Percentiles rank a stretch among this genome's conserved stretches.
These are phyloP conservation scores for Malurus melanocephalus DNA, from an alignment of 2,113 vertebrate species.

Conservation along the genomic window DNA sequence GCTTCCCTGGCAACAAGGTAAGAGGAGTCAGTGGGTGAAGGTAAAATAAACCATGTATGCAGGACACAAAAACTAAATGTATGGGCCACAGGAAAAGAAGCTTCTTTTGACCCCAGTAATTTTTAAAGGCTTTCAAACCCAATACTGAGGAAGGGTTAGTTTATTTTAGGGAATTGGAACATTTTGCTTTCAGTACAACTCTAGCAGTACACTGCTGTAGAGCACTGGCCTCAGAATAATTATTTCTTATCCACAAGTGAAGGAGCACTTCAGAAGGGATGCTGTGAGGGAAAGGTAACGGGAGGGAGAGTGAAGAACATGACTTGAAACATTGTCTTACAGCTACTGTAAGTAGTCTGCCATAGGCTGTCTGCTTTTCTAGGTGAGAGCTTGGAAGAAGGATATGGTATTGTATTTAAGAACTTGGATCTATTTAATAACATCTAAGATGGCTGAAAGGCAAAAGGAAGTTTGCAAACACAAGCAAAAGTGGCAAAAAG, in stretches of 20 bases:
- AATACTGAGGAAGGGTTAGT: neutral
- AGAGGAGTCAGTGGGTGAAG: neutral
- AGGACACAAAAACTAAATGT: neutral
- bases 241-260: neutral
- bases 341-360: neutral
- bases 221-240: neutral
- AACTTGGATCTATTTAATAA: neutral
- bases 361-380: neutral
- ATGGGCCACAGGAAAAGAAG: neutral
- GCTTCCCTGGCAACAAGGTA: neutral
- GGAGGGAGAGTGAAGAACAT: neutral
- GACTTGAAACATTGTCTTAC: neutral
- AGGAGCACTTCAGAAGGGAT: neutral
- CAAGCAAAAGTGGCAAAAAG: neutral
- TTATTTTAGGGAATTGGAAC: neutral
- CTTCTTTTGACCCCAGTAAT: neutral
- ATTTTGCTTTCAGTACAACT: neutral
- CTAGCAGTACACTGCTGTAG: neutral
- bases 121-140: neutral
- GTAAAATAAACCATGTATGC: neutral
- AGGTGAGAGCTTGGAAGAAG: neutral
- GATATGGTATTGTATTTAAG: neutral
- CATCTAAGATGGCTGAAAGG: neutral
- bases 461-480: neutral
- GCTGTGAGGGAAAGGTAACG: neutral